phyloP scores from a whole-genome alignment of 2,888 invertebrate genomes.

The Xestia xanthographa region DNA sequence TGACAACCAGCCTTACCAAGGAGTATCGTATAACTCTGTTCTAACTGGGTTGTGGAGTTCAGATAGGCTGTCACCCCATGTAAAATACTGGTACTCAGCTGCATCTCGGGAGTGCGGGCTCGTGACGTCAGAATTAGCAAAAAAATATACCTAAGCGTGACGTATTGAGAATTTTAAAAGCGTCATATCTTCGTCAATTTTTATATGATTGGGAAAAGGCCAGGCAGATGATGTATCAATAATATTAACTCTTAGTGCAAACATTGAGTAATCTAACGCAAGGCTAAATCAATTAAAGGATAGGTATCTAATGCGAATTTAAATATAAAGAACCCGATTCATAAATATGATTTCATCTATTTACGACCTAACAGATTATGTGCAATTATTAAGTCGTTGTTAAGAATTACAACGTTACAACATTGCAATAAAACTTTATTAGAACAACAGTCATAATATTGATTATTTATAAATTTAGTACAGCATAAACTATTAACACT shows the following conservation, averaged over 20 bases:
- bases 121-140: too few relatives aligned
- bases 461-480: not conserved
- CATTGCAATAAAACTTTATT: conserved; percentile 32
- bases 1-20: too few relatives aligned
- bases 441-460: conserved; percentile 3
- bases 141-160: too few relatives aligned
- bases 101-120: too few relatives aligned
- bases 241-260: not conserved
- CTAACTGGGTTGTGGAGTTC: too few relatives aligned
- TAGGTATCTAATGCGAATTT: not conserved
- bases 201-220: not conserved
- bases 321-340: conserved; percentile 9
- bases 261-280: not conserved
- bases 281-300: not conserved
- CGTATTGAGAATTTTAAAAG: too few relatives aligned
- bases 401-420: conserved; percentile 23
- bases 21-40: too few relatives aligned
- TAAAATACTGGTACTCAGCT: too few relatives aligned
- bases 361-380: conserved; percentile 7
- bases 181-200: too few relatives aligned
- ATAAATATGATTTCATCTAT: conserved; percentile 18
- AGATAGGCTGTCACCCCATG: too few relatives aligned
- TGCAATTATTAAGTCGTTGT: conserved; percentile 31
- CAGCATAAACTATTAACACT: too few relatives aligned
- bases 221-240: not conserved